phyloP scores from a whole-genome alignment of 2,888 invertebrate genomes.

The Nasonovia ribisnigri region DNA sequence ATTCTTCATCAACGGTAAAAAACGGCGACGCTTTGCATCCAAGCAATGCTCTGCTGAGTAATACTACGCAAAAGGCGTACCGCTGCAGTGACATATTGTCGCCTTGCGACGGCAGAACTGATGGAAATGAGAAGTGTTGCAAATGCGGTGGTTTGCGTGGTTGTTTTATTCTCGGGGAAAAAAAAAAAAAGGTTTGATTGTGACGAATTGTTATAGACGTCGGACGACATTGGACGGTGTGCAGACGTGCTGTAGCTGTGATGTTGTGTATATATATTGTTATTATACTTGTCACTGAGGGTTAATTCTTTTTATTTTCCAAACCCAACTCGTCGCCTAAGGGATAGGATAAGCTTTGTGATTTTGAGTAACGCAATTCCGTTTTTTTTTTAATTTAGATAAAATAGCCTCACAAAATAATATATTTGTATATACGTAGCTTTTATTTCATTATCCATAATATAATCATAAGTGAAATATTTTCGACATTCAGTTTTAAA shows the following conservation, averaged over 20 bases:
- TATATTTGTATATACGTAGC: background rate
- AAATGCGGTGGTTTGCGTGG: background rate
- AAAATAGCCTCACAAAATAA: background rate
- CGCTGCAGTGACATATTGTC: background rate
- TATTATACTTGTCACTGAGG: background rate
- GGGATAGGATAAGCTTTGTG: background rate
- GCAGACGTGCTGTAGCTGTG: background rate
- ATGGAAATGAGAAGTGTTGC: background rate
- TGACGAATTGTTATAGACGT: constrained; percentile 31
- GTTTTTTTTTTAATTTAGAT: constrained; percentile 30
- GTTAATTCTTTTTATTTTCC: background rate
- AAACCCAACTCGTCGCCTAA: background rate
- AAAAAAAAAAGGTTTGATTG: constrained; percentile 18
- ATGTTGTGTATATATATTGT: background rate
- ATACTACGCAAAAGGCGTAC: background rate
- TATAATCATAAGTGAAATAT: no score
- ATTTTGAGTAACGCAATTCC: background rate
- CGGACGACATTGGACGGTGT: background rate
- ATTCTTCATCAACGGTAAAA: background rate
- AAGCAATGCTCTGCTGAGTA: background rate
- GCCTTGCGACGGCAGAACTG: background rate
- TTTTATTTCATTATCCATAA: no score
- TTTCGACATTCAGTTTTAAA: no score
- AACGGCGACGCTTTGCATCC: background rate
- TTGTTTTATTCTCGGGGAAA: background rate